phyloP scores from a whole-genome alignment of 30 jellyfish, hydroid and myxozoan species.

The Phacellophora camtschatica region DNA sequence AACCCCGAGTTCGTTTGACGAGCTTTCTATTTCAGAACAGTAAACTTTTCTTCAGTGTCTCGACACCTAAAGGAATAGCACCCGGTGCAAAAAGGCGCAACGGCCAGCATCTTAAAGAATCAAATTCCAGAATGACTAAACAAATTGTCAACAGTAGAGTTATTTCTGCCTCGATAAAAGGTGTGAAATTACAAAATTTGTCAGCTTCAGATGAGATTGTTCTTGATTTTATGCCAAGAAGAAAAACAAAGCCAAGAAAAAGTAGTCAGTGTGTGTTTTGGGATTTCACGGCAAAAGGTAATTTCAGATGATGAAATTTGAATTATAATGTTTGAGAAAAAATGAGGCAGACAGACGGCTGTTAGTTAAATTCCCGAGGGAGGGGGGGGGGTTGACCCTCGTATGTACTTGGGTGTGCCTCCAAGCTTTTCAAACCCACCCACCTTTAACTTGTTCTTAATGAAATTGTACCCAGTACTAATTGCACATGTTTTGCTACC shows the following conservation, averaged over 20 bases:
- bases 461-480: too few species aligned
- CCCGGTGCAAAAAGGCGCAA: neutral
- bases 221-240: neutral
- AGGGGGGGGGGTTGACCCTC: too few species aligned
- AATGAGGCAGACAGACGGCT: too few species aligned
- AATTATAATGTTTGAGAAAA: too few species aligned
- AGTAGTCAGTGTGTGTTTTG: neutral
- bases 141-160: neutral
- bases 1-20: neutral
- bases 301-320: too few species aligned
- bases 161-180: constrained; percentile 11
- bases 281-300: constrained; percentile 26
- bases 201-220: neutral
- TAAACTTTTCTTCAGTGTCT: neutral
- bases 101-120: neutral
- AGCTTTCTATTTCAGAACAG: constrained; percentile 3
- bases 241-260: neutral
- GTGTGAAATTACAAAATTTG: neutral
- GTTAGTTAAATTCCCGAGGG: too few species aligned
- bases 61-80: neutral
- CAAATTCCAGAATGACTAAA: neutral
- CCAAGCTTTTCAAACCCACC: too few species aligned
- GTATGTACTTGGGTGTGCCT: too few species aligned
- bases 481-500: too few species aligned
- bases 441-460: too few species aligned